Conservation (phyloP, 2,797 vertebrate species). For the Gambusia yucatana region DNA sequence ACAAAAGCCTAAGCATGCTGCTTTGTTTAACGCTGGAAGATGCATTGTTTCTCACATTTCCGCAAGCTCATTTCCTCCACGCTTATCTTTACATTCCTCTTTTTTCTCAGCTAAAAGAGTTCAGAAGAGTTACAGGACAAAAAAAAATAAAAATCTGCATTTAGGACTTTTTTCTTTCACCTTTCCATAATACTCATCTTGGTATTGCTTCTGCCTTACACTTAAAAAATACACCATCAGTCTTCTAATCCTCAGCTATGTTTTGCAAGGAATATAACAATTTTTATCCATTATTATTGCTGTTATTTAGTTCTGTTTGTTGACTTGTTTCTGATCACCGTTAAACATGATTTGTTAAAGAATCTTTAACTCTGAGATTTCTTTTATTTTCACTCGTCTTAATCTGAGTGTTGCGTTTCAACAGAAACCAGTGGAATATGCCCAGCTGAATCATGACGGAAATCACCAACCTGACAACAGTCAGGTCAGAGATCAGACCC, state of each 20-base stretch:
- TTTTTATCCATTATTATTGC: not conserved
- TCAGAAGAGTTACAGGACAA: not conserved
- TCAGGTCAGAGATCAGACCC: slow-evolving; percentile 24
- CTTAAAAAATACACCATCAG: not conserved
- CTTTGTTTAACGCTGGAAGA: not conserved
- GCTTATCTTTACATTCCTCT: not conserved
- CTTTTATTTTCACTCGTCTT: not conserved
- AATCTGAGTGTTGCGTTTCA: not conserved
- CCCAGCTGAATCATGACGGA: slow-evolving; percentile 70
- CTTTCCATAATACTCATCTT: not conserved
- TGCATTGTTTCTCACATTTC: not conserved
- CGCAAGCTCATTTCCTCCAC: not conserved
- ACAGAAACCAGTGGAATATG: slow-evolving; percentile 76
- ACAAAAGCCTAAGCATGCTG: not conserved
- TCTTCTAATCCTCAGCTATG: not conserved
- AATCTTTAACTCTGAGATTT: not conserved
- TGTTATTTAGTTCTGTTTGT: not conserved
- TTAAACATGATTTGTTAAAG: not conserved
- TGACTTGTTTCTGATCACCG: not conserved
- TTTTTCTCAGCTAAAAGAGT: not conserved
- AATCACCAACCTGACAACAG: slow-evolving; percentile 14
- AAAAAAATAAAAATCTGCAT: not conserved
- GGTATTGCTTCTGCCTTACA: not conserved
- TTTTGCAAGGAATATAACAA: not conserved
- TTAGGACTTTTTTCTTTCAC: not conserved